phyloP scores from a whole-genome alignment of 2,113 vertebrate genomes.

The Protobothrops flavoviridis region DNA sequence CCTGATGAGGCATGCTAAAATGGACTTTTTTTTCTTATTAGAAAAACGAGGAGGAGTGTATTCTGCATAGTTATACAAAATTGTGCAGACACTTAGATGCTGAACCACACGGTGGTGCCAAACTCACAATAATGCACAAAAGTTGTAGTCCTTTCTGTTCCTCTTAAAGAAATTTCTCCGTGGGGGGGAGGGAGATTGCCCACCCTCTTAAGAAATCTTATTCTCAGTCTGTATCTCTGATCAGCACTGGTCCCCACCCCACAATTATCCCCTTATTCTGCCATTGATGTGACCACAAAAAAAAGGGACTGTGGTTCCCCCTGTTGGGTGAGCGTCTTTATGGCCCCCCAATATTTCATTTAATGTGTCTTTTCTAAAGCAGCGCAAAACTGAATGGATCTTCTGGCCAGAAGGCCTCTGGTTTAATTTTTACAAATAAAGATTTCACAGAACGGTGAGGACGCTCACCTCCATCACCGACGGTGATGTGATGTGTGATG shows the following conservation, averaged over 20 bases:
- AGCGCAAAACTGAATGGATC: too few species aligned
- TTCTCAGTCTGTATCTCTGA: neutral
- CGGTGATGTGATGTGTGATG: too few species aligned
- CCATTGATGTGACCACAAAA: neutral
- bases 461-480: too few species aligned
- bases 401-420: too few species aligned
- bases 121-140: conserved; percentile 26
- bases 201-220: too few species aligned
- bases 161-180: neutral
- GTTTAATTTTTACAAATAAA: too few species aligned
- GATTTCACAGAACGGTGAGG: too few species aligned
- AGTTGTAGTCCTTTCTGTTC: neutral
- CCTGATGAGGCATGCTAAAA: neutral
- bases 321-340: too few species aligned
- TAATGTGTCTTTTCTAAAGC: too few species aligned
- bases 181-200: too few species aligned
- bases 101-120: conserved; percentile 48
- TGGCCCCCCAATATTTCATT: too few species aligned
- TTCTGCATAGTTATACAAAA: neutral
- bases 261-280: neutral
- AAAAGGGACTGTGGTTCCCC: too few species aligned
- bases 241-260: neutral
- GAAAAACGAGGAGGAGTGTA: neutral
- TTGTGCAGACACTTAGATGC: neutral
- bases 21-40: neutral